A percentile compares a stretch with the other conserved stretches of the same genome.
phyloP scores from a whole-genome alignment of 2,113 vertebrate species.

The Corydoras sp. region DNA sequence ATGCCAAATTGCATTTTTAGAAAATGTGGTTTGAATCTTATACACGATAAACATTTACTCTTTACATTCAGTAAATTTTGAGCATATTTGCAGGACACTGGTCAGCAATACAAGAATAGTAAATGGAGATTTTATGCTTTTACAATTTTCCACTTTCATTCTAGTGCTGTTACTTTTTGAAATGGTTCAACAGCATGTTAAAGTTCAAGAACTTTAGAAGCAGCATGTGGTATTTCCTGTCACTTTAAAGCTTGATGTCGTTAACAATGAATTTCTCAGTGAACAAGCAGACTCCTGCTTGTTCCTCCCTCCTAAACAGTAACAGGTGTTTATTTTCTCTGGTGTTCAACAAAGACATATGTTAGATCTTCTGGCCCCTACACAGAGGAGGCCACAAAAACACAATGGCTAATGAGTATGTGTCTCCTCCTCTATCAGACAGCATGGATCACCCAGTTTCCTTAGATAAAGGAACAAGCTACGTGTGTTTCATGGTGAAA shows the following conservation, averaged over 20 bases:
- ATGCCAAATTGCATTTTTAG: no score
- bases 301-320: slow-evolving; percentile 13
- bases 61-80: no score
- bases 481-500: slow-evolving; percentile 23
- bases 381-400: slow-evolving; percentile 24
- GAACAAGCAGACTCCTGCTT: slow-evolving; percentile 18
- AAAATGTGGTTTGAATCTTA: no score
- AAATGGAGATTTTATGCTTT: no score
- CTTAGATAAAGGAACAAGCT: slow-evolving; percentile 27
- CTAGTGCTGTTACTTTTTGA: no score
- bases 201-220: no score
- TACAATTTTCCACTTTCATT: no score
- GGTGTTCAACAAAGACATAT: slow-evolving; percentile 6
- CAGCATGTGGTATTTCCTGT: slow-evolving; percentile 21
- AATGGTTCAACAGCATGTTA: no score
- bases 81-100: no score
- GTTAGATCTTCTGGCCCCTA: slow-evolving; percentile 11
- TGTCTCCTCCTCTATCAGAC: slow-evolving; percentile 10
- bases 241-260: slow-evolving; percentile 20
- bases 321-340: slow-evolving; percentile 40
- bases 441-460: slow-evolving; percentile 16
- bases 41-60: no score
- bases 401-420: not conserved
- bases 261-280: slow-evolving; percentile 34
- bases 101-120: no score